Conservation (phyloP, 2,888 invertebrate genomes). For the Lamellibrachia satsuma region DNA sequence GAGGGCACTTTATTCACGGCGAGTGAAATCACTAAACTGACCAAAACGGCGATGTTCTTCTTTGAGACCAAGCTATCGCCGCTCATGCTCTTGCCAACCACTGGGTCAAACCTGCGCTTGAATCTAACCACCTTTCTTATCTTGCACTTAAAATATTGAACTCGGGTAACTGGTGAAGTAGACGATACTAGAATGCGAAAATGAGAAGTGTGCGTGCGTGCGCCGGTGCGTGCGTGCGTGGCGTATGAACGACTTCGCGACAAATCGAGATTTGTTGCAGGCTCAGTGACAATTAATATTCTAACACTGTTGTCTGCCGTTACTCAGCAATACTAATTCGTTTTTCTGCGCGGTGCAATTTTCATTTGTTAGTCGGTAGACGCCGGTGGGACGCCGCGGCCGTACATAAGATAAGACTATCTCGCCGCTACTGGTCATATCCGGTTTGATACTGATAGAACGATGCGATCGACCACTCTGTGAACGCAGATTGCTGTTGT, state of each 20-base stretch:
- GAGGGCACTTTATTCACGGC: not conserved
- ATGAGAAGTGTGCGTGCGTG: too few relatives aligned
- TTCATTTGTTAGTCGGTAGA: not conserved
- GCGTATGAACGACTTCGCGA: too few relatives aligned
- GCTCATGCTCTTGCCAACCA: too few relatives aligned
- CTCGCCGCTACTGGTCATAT: not conserved
- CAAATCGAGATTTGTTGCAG: not conserved
- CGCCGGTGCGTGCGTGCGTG: too few relatives aligned
- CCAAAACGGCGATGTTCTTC: not conserved
- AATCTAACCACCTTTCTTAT: too few relatives aligned
- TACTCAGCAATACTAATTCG: not conserved
- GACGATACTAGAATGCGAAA: too few relatives aligned
- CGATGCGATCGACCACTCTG: not conserved
- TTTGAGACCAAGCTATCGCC: too few relatives aligned
- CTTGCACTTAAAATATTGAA: too few relatives aligned
- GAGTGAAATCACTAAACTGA: not conserved
- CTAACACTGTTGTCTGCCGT: not conserved
- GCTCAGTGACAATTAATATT: not conserved
- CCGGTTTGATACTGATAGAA: not conserved
- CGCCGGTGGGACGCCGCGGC: not conserved
- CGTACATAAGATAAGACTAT: not conserved
- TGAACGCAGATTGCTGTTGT: not conserved
- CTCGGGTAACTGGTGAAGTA: too few relatives aligned
- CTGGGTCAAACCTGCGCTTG: too few relatives aligned
- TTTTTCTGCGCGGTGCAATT: not conserved